Conservation (phyloP, 1,140 invertebrate species). For the Ceratina japonica region DNA sequence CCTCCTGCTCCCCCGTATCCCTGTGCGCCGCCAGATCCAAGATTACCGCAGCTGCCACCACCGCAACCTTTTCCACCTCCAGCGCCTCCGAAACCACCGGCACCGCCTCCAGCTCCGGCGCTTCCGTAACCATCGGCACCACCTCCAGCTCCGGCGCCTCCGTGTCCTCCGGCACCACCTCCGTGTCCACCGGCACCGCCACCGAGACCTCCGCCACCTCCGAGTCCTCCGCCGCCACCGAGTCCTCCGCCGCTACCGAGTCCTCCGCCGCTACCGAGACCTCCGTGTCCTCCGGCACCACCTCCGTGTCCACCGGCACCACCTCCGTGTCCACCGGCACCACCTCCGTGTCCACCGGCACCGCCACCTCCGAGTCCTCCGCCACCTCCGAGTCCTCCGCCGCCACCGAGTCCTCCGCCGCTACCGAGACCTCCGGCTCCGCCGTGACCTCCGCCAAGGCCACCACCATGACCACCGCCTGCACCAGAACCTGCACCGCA, state of each 20-base stretch:
- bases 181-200: background rate
- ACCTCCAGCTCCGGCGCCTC: background rate
- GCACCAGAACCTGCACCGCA: slow-evolving; percentile 11
- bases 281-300: background rate
- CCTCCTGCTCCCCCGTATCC: background rate
- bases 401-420: background rate
- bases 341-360: background rate
- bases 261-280: background rate
- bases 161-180: background rate
- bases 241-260: background rate
- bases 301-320: background rate
- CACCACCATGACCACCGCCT: background rate
- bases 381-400: background rate
- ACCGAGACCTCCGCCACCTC: background rate
- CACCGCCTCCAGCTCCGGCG: background rate
- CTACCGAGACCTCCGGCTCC: background rate
- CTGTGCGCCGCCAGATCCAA: background rate
- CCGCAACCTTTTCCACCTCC: background rate
- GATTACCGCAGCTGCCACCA: background rate
- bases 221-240: background rate
- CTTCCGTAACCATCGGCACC: slow-evolving; percentile 9
- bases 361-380: background rate
- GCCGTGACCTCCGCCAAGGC: background rate
- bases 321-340: background rate
- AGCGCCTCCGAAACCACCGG: background rate